Base-by-base conservation (phyloP, 2,113 vertebrate genomes). In the Platysternon megacephalum region DNA sequence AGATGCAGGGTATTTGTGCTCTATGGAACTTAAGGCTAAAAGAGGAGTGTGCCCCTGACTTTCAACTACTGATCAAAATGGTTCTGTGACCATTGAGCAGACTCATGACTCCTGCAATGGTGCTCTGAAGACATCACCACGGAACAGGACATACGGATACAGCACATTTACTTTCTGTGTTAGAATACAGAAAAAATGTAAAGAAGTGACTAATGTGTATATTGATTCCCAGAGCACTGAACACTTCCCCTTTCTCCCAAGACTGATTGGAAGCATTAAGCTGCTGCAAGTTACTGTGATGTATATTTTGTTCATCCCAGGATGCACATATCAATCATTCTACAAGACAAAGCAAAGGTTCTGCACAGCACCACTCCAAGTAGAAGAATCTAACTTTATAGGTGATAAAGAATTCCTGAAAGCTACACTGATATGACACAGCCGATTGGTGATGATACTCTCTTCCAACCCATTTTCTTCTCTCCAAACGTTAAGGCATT, bases 21-120 rank as follows among this genome's bases (percentile, higher is more conserved):
- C 72, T 87, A 84, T 78, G 32, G 53, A 82, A 87, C 49, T 74
- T 82, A 85, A 89, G 76, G 86, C 89, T 91, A 95, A 92, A 46
- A 92, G 72, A 88, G 24, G 81, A 93, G 89, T 61, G 56, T 3
- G 3, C 76, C 79, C 88, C 91, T 92, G 92, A 92, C 58, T 80
- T 86, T 93, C 84, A 65, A 92, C 81, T 88, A 88, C 56, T 84
- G 86, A 84, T 82, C 83, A 95, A 76, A 79, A 12, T 46, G 55
- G 68, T 74, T 84, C 91, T 85, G 39, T 79, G 88, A 85, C 68
- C 82, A 92, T 46, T 0, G 3, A 80, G 61, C 72, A 89, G 0
- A 72, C 84, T 4, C 80, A 61, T n/a, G 46, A 65, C 55, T 84
- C 46, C 81, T 79, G 91, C 35, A 82, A 56, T 6, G 26, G n/a